These are phyloP conservation scores for Eciton burchellii DNA, from an alignment of 1,140 invertebrate species.

Conservation along the genomic window DNA sequence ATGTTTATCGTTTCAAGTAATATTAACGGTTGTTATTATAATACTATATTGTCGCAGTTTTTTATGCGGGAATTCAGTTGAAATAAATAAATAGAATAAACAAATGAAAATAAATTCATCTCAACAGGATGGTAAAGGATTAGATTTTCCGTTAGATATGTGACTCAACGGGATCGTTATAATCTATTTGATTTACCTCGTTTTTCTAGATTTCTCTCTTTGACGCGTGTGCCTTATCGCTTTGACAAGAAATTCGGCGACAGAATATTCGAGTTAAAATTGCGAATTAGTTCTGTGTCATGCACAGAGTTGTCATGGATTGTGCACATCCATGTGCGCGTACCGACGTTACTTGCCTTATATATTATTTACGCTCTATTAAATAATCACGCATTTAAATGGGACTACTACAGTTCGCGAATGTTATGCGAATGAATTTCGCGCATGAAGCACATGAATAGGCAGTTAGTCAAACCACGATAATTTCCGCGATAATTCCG, in stretches of 20 bases:
- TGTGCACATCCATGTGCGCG: not conserved
- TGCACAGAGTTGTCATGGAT: not conserved
- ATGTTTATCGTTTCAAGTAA: too few species aligned
- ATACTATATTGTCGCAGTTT: not conserved
- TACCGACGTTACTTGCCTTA: too few species aligned
- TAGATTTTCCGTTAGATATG: not conserved
- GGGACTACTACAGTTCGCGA: not conserved
- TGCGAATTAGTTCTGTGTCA: not conserved
- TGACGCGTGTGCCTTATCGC: not conserved
- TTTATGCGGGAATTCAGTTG: not conserved
- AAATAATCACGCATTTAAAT: conserved; percentile 20
- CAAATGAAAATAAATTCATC: not conserved
- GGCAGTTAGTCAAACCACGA: conserved; percentile 5
- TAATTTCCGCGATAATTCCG: conserved; percentile 29
- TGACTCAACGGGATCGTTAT: not conserved
- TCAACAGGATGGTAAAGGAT: too few species aligned
- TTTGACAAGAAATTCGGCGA: not conserved
- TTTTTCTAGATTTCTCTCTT: not conserved
- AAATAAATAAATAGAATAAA: not conserved
- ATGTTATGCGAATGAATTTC: conserved; percentile 18
- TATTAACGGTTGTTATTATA: not conserved
- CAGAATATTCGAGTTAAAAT: not conserved
- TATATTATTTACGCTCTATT: not conserved
- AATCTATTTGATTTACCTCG: not conserved
- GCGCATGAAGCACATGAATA: conserved; percentile 4